phyloP scores from a whole-genome alignment of 2,797 vertebrate species.

The Acrossocheilus wenchowensis region DNA sequence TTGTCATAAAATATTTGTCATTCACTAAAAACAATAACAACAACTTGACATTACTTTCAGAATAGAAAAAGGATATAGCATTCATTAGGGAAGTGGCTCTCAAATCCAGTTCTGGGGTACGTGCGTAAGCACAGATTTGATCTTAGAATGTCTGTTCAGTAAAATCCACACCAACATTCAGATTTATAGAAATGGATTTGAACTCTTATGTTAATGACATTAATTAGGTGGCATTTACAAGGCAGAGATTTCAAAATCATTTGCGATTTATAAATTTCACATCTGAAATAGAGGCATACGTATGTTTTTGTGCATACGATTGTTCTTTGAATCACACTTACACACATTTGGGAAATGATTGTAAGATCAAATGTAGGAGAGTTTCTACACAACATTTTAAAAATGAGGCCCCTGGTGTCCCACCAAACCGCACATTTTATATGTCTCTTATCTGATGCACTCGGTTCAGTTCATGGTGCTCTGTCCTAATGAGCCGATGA shows the following conservation, averaged over 20 bases:
- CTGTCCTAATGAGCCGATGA: neutral
- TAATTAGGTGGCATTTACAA: too few species aligned
- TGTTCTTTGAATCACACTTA: too few species aligned
- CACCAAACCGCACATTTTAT: neutral
- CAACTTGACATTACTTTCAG: neutral
- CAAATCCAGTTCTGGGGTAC: neutral
- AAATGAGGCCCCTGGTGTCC: neutral
- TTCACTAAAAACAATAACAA: slow-evolving; percentile 23
- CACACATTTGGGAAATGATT: too few species aligned
- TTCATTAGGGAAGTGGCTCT: neutral
- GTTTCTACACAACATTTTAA: too few species aligned
- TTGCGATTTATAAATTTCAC: too few species aligned
- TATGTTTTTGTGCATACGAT: too few species aligned
- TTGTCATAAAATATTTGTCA: slow-evolving; percentile 4
- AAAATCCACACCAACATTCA: neutral
- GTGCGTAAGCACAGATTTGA: neutral
- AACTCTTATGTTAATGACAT: too few species aligned
- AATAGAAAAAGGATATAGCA: neutral
- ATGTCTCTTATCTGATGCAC: neutral
- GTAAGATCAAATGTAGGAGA: too few species aligned
- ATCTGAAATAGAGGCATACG: too few species aligned
- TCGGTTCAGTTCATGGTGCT: neutral
- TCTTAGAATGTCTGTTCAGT: neutral
- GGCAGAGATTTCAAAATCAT: too few species aligned
- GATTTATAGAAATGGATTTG: neutral